Conservation (phyloP, 2,797 vertebrate genomes). For the Capromys pilorides region DNA sequence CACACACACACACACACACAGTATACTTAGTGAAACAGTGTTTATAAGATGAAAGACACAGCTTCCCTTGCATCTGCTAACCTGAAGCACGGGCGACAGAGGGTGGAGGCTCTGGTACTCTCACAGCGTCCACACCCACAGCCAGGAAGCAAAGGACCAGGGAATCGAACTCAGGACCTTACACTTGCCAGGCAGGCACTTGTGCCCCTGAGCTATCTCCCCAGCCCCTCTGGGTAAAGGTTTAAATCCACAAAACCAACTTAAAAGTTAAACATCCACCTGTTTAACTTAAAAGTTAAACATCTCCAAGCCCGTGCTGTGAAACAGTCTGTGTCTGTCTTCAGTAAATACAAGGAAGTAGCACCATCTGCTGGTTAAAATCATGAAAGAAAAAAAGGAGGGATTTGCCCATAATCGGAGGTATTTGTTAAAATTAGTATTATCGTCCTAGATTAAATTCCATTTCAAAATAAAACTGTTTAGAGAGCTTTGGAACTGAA, state of each 20-base stretch:
- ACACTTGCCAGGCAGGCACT: no score
- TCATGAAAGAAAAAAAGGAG: not conserved
- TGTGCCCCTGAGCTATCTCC: no score
- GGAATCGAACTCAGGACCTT: no score
- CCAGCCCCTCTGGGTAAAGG: not conserved
- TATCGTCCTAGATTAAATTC: not conserved
- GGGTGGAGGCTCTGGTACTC: not conserved
- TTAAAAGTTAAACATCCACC: constrained; percentile 23
- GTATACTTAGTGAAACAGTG: not conserved
- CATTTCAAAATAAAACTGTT: constrained; percentile 34
- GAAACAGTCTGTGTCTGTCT: not conserved
- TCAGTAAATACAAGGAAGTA: constrained; percentile 32
- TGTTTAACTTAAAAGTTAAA: not conserved
- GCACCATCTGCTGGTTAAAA: constrained; percentile 71
- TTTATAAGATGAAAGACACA: not conserved
- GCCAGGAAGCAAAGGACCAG: not conserved
- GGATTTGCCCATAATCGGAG: not conserved
- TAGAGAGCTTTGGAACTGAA: not conserved
- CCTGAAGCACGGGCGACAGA: not conserved
- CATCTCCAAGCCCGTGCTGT: no score
- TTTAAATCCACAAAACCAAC: not conserved
- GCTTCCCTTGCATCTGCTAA: not conserved
- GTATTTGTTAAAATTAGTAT: not conserved
- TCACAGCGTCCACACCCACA: not conserved
- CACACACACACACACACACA: no score